A percentile compares a stretch with the other conserved stretches of the same genome.
Evolutionary conservation across 2,113 vertebrate genomes (phyloP).

Genomic region (Dasypus novemcinctus): DNA sequence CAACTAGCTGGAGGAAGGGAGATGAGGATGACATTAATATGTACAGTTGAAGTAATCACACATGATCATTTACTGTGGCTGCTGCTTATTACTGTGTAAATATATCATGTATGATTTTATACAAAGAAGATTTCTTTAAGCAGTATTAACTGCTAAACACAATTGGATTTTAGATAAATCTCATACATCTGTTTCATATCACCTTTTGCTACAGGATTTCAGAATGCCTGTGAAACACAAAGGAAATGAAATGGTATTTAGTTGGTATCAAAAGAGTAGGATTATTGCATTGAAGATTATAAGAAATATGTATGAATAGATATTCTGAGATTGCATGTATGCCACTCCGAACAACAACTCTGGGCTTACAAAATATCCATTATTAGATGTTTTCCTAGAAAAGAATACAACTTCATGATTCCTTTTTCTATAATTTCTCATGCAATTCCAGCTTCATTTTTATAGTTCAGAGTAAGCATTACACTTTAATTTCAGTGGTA

Average conservation of each 20-base stretch:
- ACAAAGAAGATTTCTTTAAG: constrained; percentile 36
- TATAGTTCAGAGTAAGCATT: background rate
- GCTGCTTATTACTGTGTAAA: background rate
- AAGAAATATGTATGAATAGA: background rate
- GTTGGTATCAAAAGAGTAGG: background rate
- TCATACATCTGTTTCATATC: constrained; percentile 19
- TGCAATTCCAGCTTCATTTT: background rate
- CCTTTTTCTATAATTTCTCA: background rate
- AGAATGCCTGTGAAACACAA: constrained; percentile 43
- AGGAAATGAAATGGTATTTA: constrained; percentile 23
- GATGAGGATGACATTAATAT: background rate
- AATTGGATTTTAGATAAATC: constrained; percentile 61
- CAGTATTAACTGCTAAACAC: constrained; percentile 19
- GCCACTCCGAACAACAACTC: background rate
- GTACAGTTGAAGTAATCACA: background rate
- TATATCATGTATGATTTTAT: background rate
- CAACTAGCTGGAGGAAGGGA: background rate
- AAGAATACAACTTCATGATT: background rate
- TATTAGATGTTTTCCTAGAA: background rate
- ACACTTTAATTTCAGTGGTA: background rate
- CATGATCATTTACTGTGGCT: background rate
- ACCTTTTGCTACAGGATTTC: constrained; percentile 59
- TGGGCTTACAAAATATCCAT: background rate
- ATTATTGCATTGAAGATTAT: background rate
- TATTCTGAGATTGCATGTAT: background rate